Conservation (phyloP, 2,113 vertebrate genomes). For the Pollachius pollachius region DNA sequence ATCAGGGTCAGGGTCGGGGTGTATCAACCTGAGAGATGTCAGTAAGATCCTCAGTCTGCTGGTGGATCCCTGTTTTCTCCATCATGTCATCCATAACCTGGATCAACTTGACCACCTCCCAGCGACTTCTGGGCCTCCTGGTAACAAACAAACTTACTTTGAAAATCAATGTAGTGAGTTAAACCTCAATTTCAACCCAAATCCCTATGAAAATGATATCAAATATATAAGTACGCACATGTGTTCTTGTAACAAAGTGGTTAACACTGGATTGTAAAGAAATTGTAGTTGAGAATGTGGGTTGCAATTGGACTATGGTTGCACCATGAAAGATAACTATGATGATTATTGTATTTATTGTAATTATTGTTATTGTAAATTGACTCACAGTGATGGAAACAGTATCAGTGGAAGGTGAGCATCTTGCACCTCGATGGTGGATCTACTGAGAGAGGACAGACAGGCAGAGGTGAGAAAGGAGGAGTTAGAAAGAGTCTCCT, state of each 20-base stretch:
- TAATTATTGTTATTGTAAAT: background rate
- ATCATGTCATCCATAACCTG: conserved; percentile 86
- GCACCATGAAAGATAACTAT: background rate
- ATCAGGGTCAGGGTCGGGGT: background rate
- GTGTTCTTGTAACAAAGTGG: background rate
- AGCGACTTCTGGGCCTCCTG: conserved; percentile 83
- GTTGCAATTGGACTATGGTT: background rate
- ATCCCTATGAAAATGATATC: background rate
- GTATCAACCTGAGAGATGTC: conserved; percentile 78
- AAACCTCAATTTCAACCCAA: background rate
- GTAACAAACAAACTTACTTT: conserved; percentile 1
- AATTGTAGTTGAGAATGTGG: background rate
- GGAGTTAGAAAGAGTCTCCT: background rate
- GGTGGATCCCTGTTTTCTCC: conserved; percentile 78
- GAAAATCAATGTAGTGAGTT: background rate
- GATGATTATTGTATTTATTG: background rate
- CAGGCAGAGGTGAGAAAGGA: background rate
- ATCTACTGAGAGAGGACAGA: conserved; percentile 71
- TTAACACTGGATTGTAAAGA: background rate
- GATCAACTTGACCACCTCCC: conserved; percentile 81
- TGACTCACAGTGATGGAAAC: conserved; percentile 85
- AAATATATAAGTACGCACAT: background rate
- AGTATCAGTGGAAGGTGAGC: conserved; percentile 74
- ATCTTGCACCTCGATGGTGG: conserved; percentile 84
- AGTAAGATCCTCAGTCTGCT: conserved; percentile 62